Evolutionary conservation across 2,888 invertebrate species (phyloP).

Genomic region (Imbricaverruca yamaguchii): DNA sequence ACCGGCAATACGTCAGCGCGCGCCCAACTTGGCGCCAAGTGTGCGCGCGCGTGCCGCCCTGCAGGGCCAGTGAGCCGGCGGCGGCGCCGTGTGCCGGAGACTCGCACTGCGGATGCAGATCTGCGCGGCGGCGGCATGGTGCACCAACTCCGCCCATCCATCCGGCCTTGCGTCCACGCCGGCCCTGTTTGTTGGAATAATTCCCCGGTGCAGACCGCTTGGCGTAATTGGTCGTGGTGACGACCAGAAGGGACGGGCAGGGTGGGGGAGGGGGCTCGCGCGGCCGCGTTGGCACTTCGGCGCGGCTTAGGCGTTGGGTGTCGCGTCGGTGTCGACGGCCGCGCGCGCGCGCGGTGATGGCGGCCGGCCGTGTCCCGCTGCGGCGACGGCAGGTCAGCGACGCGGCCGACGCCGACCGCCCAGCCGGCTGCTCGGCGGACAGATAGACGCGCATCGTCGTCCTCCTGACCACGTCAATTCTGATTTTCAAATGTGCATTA

Average conservation of each 20-base stretch:
- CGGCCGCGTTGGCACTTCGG: too few relatives aligned
- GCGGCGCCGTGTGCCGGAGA: not conserved
- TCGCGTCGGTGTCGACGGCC: too few relatives aligned
- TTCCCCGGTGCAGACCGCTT: not conserved
- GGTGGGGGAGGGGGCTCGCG: too few relatives aligned
- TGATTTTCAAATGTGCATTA: slow-evolving; percentile 18
- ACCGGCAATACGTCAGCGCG: not conserved
- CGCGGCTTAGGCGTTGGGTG: too few relatives aligned
- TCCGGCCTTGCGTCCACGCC: not conserved
- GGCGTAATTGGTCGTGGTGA: too few relatives aligned
- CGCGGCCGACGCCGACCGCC: not conserved
- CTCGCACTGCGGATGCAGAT: not conserved
- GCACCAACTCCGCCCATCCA: not conserved
- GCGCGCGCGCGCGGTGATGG: not conserved
- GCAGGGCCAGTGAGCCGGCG: not conserved
- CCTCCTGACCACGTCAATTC: slow-evolving; percentile 7
- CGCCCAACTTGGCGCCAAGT: not conserved
- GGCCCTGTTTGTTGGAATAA: slow-evolving; percentile 6
- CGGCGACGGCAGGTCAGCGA: not conserved
- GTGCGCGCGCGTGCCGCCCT: not conserved
- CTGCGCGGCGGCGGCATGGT: not conserved
- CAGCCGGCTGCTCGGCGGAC: not conserved
- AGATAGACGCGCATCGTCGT: not conserved
- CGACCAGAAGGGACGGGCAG: too few relatives aligned
- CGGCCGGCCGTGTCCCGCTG: not conserved